Percentiles rank a stretch among this genome's conserved stretches.
These are phyloP conservation scores for Zophobas morio DNA, from an alignment of 1,140 invertebrate species.

Conservation along the genomic window DNA sequence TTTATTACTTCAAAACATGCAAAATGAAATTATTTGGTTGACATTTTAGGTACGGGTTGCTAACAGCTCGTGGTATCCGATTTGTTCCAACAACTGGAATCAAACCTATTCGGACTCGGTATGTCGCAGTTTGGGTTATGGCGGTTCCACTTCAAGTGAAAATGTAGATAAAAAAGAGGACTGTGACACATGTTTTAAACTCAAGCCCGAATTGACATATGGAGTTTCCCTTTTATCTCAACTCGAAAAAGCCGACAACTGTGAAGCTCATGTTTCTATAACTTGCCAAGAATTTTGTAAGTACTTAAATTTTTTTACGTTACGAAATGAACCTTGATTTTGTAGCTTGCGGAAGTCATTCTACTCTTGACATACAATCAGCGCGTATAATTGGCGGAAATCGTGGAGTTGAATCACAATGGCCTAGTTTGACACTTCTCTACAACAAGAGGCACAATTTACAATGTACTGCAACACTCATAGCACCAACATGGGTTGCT, in stretches of 20 bases:
- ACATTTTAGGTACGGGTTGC: constrained; percentile 58
- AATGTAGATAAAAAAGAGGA: constrained; percentile 57
- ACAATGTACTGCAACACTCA: constrained; percentile 73
- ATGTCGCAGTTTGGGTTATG: constrained; percentile 72
- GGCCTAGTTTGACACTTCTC: constrained; percentile 73
- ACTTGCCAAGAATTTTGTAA: constrained; percentile 74
- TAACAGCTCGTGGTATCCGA: constrained; percentile 67
- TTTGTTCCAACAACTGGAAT: constrained; percentile 73
- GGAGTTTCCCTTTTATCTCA: constrained; percentile 66
- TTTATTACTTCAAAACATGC: constrained; percentile 6
- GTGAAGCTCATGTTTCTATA: constrained; percentile 70
- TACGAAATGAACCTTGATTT: constrained; percentile 44
- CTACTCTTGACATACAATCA: constrained; percentile 62
- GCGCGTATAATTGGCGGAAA: constrained; percentile 71
- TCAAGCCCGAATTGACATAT: constrained; percentile 63
- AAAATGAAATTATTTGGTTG: not conserved
- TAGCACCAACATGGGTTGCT: constrained; percentile 73
- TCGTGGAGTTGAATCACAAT: constrained; percentile 67
- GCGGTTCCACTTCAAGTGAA: constrained; percentile 67
- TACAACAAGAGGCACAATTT: constrained; percentile 70
- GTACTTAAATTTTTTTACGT: constrained; percentile 50
- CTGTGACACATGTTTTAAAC: constrained; percentile 63
- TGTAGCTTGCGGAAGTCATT: constrained; percentile 69
- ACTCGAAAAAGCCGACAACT: constrained; percentile 67
- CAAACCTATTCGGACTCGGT: constrained; percentile 71